phyloP scores from a whole-genome alignment of 1,140 invertebrate genomes.

The Zaprionus camerounensis region DNA sequence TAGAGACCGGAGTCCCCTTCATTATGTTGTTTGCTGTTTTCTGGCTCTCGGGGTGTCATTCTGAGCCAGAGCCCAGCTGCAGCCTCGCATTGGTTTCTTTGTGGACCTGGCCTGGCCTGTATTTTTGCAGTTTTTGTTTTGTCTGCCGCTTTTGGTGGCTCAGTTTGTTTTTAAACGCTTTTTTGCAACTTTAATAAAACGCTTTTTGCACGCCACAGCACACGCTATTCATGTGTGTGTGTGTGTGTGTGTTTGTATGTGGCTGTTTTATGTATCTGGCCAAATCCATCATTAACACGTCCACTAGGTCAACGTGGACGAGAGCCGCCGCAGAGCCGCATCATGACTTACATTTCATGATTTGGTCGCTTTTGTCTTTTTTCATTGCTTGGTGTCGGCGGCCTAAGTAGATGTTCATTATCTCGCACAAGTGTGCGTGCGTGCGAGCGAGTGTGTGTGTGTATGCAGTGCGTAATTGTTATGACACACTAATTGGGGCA shows the following conservation, averaged over 20 bases:
- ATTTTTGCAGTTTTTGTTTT: constrained; percentile 39
- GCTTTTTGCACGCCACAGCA: constrained; percentile 53
- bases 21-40: constrained; percentile 15
- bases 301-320: constrained; percentile 65
- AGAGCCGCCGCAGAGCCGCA: constrained; percentile 29
- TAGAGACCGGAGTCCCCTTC: constrained; percentile 12
- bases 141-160: constrained; percentile 24
- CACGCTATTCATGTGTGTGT: constrained; percentile 6
- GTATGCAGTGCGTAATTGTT: constrained; percentile 58
- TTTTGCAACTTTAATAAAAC: constrained; percentile 72
- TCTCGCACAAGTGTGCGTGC: constrained; percentile 6
- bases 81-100: constrained; percentile 20
- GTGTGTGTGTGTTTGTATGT: constrained; percentile 13
- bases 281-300: constrained; percentile 80
- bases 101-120: constrained; percentile 10
- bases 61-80: constrained; percentile 23
- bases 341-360: constrained; percentile 62
- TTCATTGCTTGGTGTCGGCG: constrained; percentile 44
- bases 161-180: constrained; percentile 31
- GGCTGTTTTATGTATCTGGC: constrained; percentile 53
- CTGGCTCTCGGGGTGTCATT: constrained; percentile 26
- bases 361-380: constrained; percentile 44
- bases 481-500: constrained; percentile 75
- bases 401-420: constrained; percentile 63
- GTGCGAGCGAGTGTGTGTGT: neutral